These are phyloP conservation scores for Syrphus vitripennis DNA, from an alignment of 2,888 invertebrate species.

Conservation along the genomic window DNA sequence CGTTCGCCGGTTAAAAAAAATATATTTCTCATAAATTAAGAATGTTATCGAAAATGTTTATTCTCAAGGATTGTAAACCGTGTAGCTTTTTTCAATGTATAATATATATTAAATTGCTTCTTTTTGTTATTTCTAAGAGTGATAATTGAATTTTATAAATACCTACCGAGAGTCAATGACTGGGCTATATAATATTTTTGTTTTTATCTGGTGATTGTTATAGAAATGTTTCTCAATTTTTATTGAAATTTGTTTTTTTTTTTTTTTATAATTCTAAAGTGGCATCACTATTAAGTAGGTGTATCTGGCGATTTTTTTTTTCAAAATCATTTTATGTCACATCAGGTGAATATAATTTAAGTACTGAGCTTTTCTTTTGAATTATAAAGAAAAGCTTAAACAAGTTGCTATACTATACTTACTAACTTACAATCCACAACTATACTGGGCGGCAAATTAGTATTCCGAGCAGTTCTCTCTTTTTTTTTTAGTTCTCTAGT, in stretches of 20 bases:
- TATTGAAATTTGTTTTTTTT: neutral
- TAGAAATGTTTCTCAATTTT: too few species aligned
- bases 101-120: too few species aligned
- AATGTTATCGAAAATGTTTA: too few species aligned
- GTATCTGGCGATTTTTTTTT: conserved; percentile 5
- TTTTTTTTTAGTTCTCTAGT: neutral
- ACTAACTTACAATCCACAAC: conserved; percentile 56
- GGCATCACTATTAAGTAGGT: neutral
- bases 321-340: neutral
- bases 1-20: too few species aligned
- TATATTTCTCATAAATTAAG: too few species aligned
- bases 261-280: neutral
- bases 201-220: neutral
- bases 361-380: conserved; percentile 35
- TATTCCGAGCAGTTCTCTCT: conserved; percentile 13
- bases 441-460: conserved; percentile 21
- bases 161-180: too few species aligned
- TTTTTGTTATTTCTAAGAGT: too few species aligned
- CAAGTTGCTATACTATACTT: too few species aligned
- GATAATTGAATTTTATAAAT: too few species aligned
- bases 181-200: too few species aligned
- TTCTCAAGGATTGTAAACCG: too few species aligned
- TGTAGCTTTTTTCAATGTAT: too few species aligned
- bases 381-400: conserved; percentile 44
- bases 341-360: conserved; percentile 38